These are phyloP conservation scores for Andrena trimmerana DNA, from an alignment of 2,888 invertebrate species.

Conservation along the genomic window DNA sequence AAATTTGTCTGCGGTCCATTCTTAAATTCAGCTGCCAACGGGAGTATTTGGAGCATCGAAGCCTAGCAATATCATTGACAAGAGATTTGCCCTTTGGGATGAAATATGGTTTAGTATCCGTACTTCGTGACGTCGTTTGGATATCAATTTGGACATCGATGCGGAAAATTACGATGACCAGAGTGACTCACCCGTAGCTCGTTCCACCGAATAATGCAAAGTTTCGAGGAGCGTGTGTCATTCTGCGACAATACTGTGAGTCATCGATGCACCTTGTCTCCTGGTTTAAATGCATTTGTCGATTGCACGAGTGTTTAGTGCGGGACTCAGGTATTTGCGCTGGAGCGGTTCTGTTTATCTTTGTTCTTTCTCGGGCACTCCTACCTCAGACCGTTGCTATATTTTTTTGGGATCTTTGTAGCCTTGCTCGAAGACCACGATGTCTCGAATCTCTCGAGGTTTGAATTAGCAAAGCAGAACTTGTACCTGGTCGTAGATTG, in stretches of 20 bases:
- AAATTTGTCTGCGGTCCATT: too few relatives aligned
- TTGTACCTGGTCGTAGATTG: slow-evolving; percentile 72
- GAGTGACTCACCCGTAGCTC: slow-evolving; percentile 5
- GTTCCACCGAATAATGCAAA: not conserved
- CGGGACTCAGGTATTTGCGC: not conserved
- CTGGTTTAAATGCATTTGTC: not conserved
- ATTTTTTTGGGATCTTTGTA: not conserved
- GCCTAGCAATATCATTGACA: too few relatives aligned
- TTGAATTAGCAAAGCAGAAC: slow-evolving; percentile 40
- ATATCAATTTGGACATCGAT: not conserved
- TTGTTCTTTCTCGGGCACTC: not conserved
- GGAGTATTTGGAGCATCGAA: too few relatives aligned
- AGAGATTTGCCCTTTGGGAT: too few relatives aligned
- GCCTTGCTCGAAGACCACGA: slow-evolving; percentile 22
- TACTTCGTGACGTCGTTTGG: too few relatives aligned
- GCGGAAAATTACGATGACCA: not conserved
- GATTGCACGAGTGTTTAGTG: not conserved
- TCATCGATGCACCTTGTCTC: not conserved
- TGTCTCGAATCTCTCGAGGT: slow-evolving; percentile 16
- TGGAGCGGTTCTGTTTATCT: slow-evolving; percentile 16
- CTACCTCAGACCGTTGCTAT: not conserved
- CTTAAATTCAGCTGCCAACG: too few relatives aligned
- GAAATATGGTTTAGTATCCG: too few relatives aligned
- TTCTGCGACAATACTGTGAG: not conserved
- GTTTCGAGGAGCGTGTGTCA: slow-evolving; percentile 3